A percentile compares a stretch with the other conserved stretches of the same genome.
phyloP scores from a whole-genome alignment of 92 coral and sea anemone genomes.

The Pocillopora meandrina region DNA sequence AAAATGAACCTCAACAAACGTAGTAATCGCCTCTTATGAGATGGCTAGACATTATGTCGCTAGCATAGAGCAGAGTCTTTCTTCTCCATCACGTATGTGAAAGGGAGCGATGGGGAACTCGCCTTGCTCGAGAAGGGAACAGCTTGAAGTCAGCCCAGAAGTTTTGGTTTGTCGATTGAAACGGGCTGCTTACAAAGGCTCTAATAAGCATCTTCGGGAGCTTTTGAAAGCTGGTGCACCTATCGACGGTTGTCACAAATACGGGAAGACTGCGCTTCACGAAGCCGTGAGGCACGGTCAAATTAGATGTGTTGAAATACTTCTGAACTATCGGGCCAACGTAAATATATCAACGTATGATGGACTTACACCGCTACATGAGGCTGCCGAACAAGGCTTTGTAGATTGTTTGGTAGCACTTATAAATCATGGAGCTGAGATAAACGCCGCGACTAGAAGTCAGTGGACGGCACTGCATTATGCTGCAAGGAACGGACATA shows the following conservation, averaged over 20 bases:
- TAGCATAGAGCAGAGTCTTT: slow-evolving; percentile 48
- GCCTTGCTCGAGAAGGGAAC: slow-evolving; percentile 93
- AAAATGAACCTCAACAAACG: slow-evolving; percentile 68
- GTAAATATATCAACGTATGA: slow-evolving; percentile 98
- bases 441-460: slow-evolving; percentile 91
- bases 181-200: slow-evolving; percentile 98
- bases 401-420: slow-evolving; percentile 97
- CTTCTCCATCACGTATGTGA: slow-evolving; percentile 68
- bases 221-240: slow-evolving; percentile 97
- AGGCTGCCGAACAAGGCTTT: slow-evolving; percentile 98
- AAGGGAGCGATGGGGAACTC: slow-evolving; percentile 96
- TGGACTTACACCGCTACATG: slow-evolving; percentile 95
- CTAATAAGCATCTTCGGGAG: slow-evolving; percentile 93
- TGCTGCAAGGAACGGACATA: slow-evolving; percentile 98
- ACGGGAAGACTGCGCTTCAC: slow-evolving; percentile 99
- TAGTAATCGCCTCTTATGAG: slow-evolving; percentile 52
- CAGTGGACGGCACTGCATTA: slow-evolving; percentile 99
- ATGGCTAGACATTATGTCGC: slow-evolving; percentile 94
- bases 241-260: slow-evolving; percentile 95
- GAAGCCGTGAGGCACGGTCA: slow-evolving; percentile 99
- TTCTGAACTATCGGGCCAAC: slow-evolving; percentile 93
- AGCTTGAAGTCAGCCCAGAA: slow-evolving; percentile 93
- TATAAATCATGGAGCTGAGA: slow-evolving; percentile 93
- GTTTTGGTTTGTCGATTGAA: slow-evolving; percentile 89
- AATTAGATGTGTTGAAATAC: slow-evolving; percentile 92